Percentiles rank a stretch among this genome's conserved stretches.
Conservation (phyloP, 2,888 invertebrate genomes). For the Caenorhabditis afra region DNA sequence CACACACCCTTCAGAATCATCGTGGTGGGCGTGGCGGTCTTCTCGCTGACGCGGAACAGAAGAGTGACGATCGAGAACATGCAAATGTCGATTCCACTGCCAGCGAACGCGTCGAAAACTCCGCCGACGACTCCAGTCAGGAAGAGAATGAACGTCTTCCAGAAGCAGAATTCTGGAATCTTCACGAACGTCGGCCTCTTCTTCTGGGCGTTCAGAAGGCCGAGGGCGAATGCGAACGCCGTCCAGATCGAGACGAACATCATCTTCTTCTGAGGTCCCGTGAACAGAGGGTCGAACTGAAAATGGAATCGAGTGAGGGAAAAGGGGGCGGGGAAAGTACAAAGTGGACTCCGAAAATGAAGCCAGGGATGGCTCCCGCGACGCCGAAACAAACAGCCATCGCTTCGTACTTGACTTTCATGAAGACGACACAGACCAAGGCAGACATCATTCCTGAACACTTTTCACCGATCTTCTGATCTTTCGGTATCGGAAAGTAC, state of each 20-base stretch:
- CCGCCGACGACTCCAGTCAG: constrained; percentile 78
- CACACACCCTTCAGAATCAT: constrained; percentile 74
- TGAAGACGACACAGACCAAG: constrained; percentile 76
- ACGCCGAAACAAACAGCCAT: constrained; percentile 73
- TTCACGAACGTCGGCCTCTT: constrained; percentile 69
- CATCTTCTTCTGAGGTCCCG: constrained; percentile 79
- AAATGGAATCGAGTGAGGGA: too few relatives aligned
- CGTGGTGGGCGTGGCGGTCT: constrained; percentile 80
- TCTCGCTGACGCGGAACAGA: constrained; percentile 75
- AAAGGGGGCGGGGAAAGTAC: background rate
- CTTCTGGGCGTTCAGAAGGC: constrained; percentile 76
- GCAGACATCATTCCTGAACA: constrained; percentile 77
- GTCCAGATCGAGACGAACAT: constrained; percentile 80
- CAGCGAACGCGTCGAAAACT: constrained; percentile 78
- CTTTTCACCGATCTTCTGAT: too few relatives aligned
- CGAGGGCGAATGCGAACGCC: constrained; percentile 80
- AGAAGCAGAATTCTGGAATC: constrained; percentile 69
- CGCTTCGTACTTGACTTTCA: constrained; percentile 74
- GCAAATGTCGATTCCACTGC: constrained; percentile 79
- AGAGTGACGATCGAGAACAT: constrained; percentile 75
- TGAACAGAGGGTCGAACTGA: constrained; percentile 70
- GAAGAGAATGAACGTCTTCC: constrained; percentile 74
- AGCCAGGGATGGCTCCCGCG: constrained; percentile 76
- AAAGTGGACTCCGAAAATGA: constrained; percentile 75
- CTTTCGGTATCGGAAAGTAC: constrained; percentile 37